A percentile compares a stretch with the other conserved stretches of the same genome.
Evolutionary conservation across 2,888 invertebrate genomes (phyloP).

Genomic region (Litoditis marina): DNA sequence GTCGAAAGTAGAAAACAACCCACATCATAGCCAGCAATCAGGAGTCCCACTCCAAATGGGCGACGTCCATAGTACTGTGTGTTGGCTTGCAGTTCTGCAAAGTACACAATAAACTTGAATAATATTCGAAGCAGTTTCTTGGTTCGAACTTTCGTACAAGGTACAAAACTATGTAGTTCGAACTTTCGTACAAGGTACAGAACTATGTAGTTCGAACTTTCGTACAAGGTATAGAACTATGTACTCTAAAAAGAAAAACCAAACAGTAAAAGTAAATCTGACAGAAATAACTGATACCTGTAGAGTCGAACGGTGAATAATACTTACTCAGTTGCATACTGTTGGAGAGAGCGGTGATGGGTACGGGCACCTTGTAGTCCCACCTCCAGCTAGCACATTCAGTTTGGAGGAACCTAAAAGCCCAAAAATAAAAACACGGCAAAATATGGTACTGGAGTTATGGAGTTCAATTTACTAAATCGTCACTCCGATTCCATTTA

Average conservation of each 20-base stretch:
- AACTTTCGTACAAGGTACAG: no score
- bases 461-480: no score
- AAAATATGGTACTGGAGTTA: no score
- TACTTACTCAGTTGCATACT: conserved; percentile 50
- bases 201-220: no score
- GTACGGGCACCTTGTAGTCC: conserved; percentile 72
- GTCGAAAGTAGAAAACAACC: conserved; percentile 63
- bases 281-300: not conserved
- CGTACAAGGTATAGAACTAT: no score
- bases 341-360: conserved; percentile 35
- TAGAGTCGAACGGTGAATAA: not conserved
- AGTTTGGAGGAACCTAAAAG: conserved; percentile 81
- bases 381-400: conserved; percentile 93
- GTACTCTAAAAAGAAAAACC: no score
- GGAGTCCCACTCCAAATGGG: conserved; percentile 94
- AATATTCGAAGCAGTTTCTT: not conserved
- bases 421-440: conserved; percentile 5
- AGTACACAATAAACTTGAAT: no score
- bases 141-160: no score
- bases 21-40: conserved; percentile 93
- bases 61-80: conserved; percentile 95
- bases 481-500: no score
- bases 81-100: conserved; percentile 81
- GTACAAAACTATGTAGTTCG: no score
- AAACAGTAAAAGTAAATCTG: not conserved